Evolutionary conservation across 2,888 invertebrate species (phyloP).

Genomic region (Euplagia quadripunctaria): DNA sequence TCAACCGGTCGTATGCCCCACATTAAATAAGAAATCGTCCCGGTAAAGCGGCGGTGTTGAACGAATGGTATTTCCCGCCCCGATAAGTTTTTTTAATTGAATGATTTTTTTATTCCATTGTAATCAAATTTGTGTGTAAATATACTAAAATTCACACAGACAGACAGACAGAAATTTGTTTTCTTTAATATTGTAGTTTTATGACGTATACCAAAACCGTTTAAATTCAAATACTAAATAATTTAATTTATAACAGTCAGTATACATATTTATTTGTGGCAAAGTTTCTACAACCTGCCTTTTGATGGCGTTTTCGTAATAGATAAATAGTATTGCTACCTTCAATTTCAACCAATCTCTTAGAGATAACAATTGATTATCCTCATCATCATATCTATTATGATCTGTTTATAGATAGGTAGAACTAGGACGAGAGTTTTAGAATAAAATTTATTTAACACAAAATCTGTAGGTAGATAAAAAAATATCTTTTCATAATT

Average conservation of each 20-base stretch:
- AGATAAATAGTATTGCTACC: too few relatives aligned
- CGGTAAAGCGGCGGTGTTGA: constrained; percentile 67
- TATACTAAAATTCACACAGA: not conserved
- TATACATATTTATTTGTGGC: too few relatives aligned
- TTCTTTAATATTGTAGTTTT: not conserved
- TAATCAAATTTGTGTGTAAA: not conserved
- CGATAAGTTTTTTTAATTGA: constrained; percentile 31
- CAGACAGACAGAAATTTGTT: not conserved
- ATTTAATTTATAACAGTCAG: too few relatives aligned
- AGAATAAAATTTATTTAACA: not conserved
- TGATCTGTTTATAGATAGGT: not conserved
- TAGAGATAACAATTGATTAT: not conserved
- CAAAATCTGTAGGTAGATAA: constrained; percentile 26
- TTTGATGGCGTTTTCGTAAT: too few relatives aligned
- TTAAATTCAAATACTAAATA: too few relatives aligned
- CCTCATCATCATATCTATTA: not conserved
- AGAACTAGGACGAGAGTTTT: not conserved
- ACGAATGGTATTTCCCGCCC: constrained; percentile 60
- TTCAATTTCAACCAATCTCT: not conserved
- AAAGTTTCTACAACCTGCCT: too few relatives aligned
- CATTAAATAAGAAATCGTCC: constrained; percentile 65
- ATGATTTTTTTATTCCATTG: constrained; percentile 31
- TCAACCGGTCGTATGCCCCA: constrained; percentile 59
- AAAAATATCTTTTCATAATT: not conserved
- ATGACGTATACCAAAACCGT: not conserved